A percentile compares a stretch with the other conserved stretches of the same genome.
These are phyloP conservation scores for Acromyrmex charruanus DNA, from an alignment of 1,140 invertebrate genomes.

Conservation along the genomic window DNA sequence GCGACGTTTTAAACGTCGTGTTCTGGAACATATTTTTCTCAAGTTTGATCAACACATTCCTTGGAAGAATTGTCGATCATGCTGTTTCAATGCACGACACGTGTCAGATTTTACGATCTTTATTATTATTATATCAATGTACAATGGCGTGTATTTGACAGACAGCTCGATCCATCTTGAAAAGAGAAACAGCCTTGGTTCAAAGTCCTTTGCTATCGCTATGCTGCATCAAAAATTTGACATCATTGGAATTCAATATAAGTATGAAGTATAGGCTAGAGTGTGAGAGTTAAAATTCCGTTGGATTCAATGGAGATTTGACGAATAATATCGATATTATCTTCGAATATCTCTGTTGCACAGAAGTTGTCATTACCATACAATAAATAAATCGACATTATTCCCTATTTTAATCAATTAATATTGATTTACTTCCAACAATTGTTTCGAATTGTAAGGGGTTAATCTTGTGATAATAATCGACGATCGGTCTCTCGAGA, in stretches of 20 bases:
- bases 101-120: conserved; percentile 34
- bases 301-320: neutral
- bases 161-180: conserved; percentile 23
- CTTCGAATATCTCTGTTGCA: neutral
- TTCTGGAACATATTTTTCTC: neutral
- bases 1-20: neutral
- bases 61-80: neutral
- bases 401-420: neutral
- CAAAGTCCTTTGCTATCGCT: conserved; percentile 14
- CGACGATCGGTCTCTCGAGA: conserved; percentile 1
- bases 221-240: conserved; percentile 26
- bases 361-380: neutral
- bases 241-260: neutral
- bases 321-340: neutral
- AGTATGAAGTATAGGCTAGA: neutral
- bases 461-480: conserved; percentile 34
- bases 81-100: conserved; percentile 31
- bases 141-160: conserved; percentile 9
- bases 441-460: neutral
- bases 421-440: neutral
- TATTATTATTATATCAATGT: neutral
- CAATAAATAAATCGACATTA: conserved; percentile 9
- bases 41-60: neutral
- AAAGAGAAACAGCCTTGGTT: neutral
- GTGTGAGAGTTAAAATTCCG: too few relatives aligned